These are phyloP conservation scores for Keiferia lycopersicella DNA, from an alignment of 2,888 invertebrate genomes.

Conservation along the genomic window DNA sequence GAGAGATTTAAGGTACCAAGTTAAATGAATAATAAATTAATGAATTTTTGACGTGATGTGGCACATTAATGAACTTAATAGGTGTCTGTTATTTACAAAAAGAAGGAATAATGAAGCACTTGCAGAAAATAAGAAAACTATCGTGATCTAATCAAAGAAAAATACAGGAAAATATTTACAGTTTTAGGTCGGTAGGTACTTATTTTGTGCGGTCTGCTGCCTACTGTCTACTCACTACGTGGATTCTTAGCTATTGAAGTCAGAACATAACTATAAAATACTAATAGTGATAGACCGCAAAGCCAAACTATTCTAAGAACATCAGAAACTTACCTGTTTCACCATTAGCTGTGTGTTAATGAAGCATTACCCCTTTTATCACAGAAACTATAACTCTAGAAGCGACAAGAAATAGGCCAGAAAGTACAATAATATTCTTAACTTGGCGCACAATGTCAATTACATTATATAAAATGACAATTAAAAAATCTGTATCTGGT, in stretches of 20 bases:
- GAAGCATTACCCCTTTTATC: not conserved
- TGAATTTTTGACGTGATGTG: constrained; percentile 71
- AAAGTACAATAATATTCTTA: not conserved
- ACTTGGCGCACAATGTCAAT: not conserved
- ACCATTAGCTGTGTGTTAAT: not conserved
- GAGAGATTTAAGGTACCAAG: constrained; percentile 65
- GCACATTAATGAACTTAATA: constrained; percentile 52
- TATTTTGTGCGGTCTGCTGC: constrained; percentile 61
- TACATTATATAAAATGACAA: no score
- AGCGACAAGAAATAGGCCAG: not conserved
- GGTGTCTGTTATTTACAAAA: constrained; percentile 61
- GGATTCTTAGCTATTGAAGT: constrained; percentile 48
- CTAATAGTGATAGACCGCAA: no score
- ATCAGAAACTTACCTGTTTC: not conserved
- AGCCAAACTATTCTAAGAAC: not conserved
- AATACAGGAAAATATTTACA: constrained; percentile 61
- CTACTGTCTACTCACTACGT: constrained; percentile 65
- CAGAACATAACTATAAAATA: no score
- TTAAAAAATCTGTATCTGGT: no score
- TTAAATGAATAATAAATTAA: constrained; percentile 78
- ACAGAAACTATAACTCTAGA: not conserved
- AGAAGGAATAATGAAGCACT: constrained; percentile 20
- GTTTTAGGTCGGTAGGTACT: constrained; percentile 46
- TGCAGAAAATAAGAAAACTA: constrained; percentile 40
- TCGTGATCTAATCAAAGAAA: constrained; percentile 48